These are phyloP conservation scores for Serripes groenlandicus DNA, from an alignment of 2,888 invertebrate genomes.

Conservation along the genomic window DNA sequence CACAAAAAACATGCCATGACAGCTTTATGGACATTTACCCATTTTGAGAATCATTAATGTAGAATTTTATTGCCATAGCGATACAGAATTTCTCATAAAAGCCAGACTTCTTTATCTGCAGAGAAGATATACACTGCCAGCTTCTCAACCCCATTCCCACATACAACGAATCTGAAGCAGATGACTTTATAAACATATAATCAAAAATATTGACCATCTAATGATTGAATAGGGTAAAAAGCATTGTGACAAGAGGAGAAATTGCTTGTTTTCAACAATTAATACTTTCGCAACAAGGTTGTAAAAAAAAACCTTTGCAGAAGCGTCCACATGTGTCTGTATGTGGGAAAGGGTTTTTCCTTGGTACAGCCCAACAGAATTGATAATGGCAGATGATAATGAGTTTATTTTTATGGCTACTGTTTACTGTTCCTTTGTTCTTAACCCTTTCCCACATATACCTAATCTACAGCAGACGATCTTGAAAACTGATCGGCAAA, in stretches of 20 bases:
- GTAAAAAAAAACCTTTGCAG: background rate
- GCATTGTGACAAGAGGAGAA: background rate
- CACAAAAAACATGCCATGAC: constrained; percentile 13
- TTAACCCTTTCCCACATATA: background rate
- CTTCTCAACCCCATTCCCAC: no score
- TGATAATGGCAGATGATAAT: background rate
- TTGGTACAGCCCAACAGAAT: background rate
- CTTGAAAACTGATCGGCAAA: no score
- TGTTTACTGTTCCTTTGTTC: background rate
- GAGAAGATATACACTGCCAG: background rate
- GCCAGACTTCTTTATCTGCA: constrained; percentile 2
- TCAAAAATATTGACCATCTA: background rate
- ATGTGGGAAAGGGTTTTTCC: background rate
- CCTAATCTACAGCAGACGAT: no score
- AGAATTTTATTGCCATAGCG: constrained; percentile 18
- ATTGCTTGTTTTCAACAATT: background rate
- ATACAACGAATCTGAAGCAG: no score
- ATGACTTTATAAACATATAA: background rate
- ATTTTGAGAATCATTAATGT: constrained; percentile 27
- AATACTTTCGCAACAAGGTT: background rate
- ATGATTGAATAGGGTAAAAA: background rate
- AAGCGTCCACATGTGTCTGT: background rate
- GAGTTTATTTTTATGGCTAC: constrained; percentile 1
- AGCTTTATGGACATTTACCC: constrained; percentile 22
- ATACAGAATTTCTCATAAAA: constrained; percentile 23